phyloP scores from a whole-genome alignment of 2,888 invertebrate species.

The Lochmaea capreae region DNA sequence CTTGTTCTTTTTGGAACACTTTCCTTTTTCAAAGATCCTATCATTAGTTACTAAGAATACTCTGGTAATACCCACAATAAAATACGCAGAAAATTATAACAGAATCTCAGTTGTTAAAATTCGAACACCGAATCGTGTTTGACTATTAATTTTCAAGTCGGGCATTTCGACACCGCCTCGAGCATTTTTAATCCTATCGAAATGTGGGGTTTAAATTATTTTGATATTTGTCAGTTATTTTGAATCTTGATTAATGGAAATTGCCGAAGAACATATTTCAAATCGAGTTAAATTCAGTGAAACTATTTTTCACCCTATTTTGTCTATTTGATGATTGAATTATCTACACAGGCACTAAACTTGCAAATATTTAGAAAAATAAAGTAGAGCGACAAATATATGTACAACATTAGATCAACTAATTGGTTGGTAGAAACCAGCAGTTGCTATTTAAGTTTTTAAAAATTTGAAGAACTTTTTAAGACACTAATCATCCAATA shows the following conservation, averaged over 20 bases:
- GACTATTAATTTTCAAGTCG: constrained; percentile 4
- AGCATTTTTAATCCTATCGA: not conserved
- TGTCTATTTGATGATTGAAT: constrained; percentile 4
- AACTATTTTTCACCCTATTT: constrained; percentile 6
- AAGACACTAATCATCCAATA: no score
- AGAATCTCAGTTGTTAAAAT: no score
- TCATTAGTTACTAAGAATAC: no score
- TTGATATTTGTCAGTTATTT: constrained; percentile 10
- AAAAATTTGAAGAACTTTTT: no score
- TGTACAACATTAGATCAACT: not conserved
- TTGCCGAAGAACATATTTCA: constrained; percentile 1
- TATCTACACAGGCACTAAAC: not conserved
- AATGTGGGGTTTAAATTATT: constrained; percentile 2
- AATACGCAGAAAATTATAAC: no score
- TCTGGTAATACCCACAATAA: no score
- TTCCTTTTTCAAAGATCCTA: no score
- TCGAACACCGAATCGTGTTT: not conserved
- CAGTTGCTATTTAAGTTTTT: no score
- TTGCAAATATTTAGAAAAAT: not conserved
- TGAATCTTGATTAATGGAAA: not conserved
- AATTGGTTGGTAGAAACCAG: no score
- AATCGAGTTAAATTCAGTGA: constrained; percentile 11
- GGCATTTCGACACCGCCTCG: not conserved
- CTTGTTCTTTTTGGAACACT: no score
- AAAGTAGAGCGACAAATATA: not conserved